These are phyloP conservation scores for Cheirogaleus major DNA, from an alignment of 2,797 vertebrate species.

Conservation along the genomic window DNA sequence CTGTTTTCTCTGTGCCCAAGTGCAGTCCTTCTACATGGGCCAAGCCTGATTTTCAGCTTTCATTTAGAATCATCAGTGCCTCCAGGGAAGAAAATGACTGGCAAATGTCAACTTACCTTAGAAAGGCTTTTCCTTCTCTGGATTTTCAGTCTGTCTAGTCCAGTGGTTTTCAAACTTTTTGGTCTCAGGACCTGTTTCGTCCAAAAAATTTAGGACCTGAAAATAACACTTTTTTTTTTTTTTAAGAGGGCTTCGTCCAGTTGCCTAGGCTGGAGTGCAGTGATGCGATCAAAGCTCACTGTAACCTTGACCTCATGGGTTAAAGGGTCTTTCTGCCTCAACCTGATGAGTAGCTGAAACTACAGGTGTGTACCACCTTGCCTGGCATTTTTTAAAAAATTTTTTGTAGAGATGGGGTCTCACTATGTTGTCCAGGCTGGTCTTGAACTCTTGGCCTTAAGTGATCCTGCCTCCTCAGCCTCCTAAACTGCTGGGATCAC, in stretches of 20 bases:
- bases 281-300: neutral
- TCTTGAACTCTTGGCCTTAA: neutral
- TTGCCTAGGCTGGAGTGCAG: neutral
- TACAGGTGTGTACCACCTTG: neutral
- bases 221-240: neutral
- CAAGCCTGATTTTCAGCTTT: neutral
- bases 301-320: neutral
- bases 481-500: neutral
- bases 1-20: neutral
- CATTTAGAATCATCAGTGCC: neutral
- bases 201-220: too few species aligned
- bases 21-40: neutral
- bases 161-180: neutral
- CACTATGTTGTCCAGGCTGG: neutral
- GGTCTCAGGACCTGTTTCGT: neutral
- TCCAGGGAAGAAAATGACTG: neutral
- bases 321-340: neutral
- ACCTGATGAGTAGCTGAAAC: neutral
- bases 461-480: neutral
- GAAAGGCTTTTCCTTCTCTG: neutral
- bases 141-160: neutral
- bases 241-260: too few species aligned
- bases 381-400: neutral
- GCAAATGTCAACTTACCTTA: neutral
- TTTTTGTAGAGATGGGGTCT: neutral